phyloP scores from a whole-genome alignment of 2,113 vertebrate species.

The Morone saxatilis region DNA sequence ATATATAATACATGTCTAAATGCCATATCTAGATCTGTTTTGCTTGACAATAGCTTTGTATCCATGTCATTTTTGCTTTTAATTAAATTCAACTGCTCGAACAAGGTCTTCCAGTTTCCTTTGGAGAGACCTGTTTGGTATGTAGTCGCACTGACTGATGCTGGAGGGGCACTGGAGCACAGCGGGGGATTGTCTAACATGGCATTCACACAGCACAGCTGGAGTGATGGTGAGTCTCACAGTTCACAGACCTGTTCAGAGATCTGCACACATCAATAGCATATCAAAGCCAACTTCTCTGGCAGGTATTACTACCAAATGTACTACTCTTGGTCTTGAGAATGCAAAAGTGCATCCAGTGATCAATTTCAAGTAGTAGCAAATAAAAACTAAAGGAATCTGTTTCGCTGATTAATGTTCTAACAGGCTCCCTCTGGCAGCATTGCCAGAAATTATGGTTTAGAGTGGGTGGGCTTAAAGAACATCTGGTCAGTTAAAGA shows the following conservation, averaged over 20 bases:
- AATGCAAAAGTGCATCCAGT: background rate
- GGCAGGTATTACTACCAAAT: background rate
- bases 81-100: background rate
- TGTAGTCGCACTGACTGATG: constrained; percentile 13
- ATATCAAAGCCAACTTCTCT: constrained; percentile 4
- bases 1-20: background rate
- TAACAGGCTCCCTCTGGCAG: background rate
- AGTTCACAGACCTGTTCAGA: constrained; percentile 6
- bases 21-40: background rate
- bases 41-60: background rate
- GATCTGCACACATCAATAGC: constrained; percentile 29
- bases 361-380: background rate
- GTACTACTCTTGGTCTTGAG: background rate
- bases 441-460: background rate
- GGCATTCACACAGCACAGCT: constrained; percentile 34
- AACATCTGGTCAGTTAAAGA: background rate
- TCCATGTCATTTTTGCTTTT: background rate
- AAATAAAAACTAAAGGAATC: background rate
- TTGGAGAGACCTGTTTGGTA: constrained; percentile 10
- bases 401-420: background rate
- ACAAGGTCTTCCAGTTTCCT: constrained; percentile 2
- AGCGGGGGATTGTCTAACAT: constrained; percentile 27
- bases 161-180: constrained; percentile 18
- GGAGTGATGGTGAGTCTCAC: constrained; percentile 9
- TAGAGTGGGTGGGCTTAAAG: background rate